Evolutionary conservation across 2,797 vertebrate species (phyloP), one percentile per base, ranked within the genome.

Genomic region (Cottoperca gobio): DNA sequence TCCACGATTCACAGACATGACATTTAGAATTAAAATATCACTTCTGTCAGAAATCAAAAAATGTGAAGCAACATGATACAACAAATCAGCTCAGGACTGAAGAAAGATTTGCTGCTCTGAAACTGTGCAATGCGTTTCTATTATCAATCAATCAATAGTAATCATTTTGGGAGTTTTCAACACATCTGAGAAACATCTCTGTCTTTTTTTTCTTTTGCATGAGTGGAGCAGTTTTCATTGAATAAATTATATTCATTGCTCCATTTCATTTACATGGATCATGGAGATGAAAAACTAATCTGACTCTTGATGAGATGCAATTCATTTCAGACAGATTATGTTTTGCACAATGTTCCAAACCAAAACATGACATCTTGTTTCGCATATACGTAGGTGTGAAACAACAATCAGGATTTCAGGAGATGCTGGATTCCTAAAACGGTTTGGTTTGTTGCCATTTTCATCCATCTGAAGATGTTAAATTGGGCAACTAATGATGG

Each of bases 281-380:
- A 49, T 3, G n/a, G 52, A 57, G 45, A 78, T 52, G 61, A 45
- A 67, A 42, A 57, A 79, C 39, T 39, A 42, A 76, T 70, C 21
- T 8, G 62, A 68, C n/a, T 63, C 59, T 46, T 58, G 52, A 80
- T 70, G 50, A 55, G 57, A 68, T 69, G 24, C 45, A 70, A 45
- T 43, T 69, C 24, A 60, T 66, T 62, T 54, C 23, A 26, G 55
- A 67, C 6, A 75, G 45, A 65, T 76, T 45, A 70, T 52, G 26
- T 70, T 71, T 24, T 49, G 24, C 53, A 61, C 5, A 55, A 16
- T 48, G 28, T 50, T 76, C 42, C 46, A 55, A 54, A 75, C 9
- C 55, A 55, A 70, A 79, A 68, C 52, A 58, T 54, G 57, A 61
- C 37, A 53, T 57, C 28, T 73, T 66, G 70, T 75, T 70, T 28